Conservation (phyloP, 2,113 vertebrate genomes). For the Myotis lucifugus region DNA sequence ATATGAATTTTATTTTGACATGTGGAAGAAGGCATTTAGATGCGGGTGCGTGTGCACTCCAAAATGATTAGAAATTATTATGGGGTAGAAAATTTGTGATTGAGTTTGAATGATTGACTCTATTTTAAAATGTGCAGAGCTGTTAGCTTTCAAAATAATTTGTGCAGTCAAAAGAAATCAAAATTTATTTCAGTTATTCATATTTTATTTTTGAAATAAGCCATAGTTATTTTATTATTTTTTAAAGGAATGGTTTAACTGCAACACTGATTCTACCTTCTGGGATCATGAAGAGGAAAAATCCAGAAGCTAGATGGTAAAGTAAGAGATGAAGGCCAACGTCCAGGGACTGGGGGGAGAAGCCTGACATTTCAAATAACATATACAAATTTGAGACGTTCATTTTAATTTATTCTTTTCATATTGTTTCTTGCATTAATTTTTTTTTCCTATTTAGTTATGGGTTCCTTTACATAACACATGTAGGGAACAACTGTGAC, state of each 20-base stretch:
- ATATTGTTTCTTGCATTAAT: not conserved
- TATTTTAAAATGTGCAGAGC: conserved; percentile 83
- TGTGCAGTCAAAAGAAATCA: conserved; percentile 83
- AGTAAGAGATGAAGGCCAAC: not conserved
- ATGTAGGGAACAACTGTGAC: accelerated
- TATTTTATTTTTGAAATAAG: conserved; percentile 83
- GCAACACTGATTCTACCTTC: conserved; percentile 37
- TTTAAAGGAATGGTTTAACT: conserved; percentile 60
- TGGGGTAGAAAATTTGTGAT: conserved; percentile 85
- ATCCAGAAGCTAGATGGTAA: not conserved
- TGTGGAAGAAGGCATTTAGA: conserved; percentile 85
- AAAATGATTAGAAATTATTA: conserved; percentile 87
- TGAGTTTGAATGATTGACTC: conserved; percentile 83
- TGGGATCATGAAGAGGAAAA: not conserved
- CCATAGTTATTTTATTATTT: conserved; percentile 76
- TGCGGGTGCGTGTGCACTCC: conserved; percentile 76
- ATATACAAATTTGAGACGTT: not conserved
- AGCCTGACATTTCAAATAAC: not conserved
- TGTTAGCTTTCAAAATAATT: conserved; percentile 86
- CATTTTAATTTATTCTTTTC: not conserved
- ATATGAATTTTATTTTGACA: conserved; percentile 89
- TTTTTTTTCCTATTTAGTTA: not conserved
- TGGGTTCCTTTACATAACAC: not conserved
- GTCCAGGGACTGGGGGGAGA: not conserved
- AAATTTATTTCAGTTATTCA: conserved; percentile 82